These are phyloP conservation scores for Drosophila neutralis DNA, from an alignment of 2,888 invertebrate genomes.

Conservation along the genomic window DNA sequence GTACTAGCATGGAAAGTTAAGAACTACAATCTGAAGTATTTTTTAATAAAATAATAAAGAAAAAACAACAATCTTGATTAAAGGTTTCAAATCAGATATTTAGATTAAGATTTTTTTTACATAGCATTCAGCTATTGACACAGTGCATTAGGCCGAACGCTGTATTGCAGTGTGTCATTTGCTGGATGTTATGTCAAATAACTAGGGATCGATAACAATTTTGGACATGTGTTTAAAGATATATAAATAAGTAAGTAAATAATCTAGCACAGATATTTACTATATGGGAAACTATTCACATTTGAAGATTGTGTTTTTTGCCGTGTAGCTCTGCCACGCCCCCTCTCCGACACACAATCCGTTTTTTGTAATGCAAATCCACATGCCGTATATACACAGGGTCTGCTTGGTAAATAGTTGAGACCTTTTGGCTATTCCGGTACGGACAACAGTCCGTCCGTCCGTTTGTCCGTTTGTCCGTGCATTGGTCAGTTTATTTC, in stretches of 20 bases:
- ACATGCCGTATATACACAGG: constrained; percentile 20
- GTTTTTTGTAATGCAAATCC: constrained; percentile 63
- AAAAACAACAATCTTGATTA: background rate
- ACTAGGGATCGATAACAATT: accelerated
- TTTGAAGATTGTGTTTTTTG: background rate
- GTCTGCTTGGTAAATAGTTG: constrained; percentile 19
- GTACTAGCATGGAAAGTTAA: background rate
- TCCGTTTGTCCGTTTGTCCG: background rate
- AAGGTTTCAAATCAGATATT: background rate
- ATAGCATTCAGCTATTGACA: background rate
- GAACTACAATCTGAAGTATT: background rate
- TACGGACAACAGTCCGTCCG: background rate
- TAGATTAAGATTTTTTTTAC: background rate
- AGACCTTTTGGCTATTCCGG: constrained; percentile 23
- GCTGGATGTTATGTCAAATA: background rate
- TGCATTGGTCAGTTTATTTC: constrained; percentile 23
- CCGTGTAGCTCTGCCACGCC: background rate
- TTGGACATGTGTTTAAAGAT: background rate
- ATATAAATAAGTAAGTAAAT: too few relatives aligned
- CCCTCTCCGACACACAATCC: background rate
- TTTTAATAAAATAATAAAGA: background rate
- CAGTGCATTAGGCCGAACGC: background rate
- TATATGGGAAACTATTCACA: accelerated
- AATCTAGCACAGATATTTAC: background rate
- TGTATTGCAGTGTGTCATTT: background rate